Percentiles rank a stretch among this genome's conserved stretches.
phyloP scores from a whole-genome alignment of 1,140 invertebrate species.

The Leucophenga varia region DNA sequence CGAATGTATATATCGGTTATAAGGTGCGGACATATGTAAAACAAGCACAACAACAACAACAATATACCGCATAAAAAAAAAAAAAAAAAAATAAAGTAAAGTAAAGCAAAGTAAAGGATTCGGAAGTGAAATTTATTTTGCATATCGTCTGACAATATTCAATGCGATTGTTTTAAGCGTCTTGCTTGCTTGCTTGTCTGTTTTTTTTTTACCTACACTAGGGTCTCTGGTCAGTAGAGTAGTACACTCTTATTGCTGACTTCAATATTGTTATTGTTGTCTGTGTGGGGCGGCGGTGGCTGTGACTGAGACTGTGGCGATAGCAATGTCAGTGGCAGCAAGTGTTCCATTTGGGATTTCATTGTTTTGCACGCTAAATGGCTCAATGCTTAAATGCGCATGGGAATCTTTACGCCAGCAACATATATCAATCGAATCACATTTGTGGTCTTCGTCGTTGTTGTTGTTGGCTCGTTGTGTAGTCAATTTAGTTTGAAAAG shows the following conservation, averaged over 20 bases:
- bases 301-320: no score
- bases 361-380: conserved; percentile 14
- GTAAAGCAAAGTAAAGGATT: conserved; percentile 26
- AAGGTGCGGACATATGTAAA: conserved; percentile 55
- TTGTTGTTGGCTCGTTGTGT: conserved; percentile 1
- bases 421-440: conserved; percentile 39
- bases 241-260: no score
- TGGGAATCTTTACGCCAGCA: conserved; percentile 46
- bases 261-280: no score
- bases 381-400: conserved; percentile 25
- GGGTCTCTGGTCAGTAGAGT: no score
- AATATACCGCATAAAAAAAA: no score
- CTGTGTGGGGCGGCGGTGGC: background rate
- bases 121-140: conserved; percentile 56
- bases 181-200: no score
- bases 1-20: conserved; percentile 17
- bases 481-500: conserved; percentile 21
- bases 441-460: background rate
- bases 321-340: no score
- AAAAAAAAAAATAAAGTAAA: background rate
- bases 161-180: conserved; percentile 25
- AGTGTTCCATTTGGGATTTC: conserved; percentile 3
- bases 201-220: no score
- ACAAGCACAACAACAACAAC: conserved; percentile 38
- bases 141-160: conserved; percentile 35